Evolutionary conservation across 2,113 vertebrate genomes (phyloP).

Genomic region (Nibea albiflora): DNA sequence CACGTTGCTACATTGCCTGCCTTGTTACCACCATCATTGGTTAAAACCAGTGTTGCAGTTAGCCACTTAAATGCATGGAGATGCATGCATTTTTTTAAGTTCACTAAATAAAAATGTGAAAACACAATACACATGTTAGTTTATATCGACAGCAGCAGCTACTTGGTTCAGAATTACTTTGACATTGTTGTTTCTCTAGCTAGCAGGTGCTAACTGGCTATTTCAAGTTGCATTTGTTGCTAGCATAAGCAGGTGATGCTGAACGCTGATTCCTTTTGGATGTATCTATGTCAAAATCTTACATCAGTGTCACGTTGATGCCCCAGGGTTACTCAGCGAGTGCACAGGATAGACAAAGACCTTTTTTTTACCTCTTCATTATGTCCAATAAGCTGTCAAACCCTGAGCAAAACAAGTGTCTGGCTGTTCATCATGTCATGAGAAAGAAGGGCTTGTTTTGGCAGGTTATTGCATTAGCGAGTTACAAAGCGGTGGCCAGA

Average conservation of each 20-base stretch:
- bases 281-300: neutral
- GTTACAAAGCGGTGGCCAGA: slow-evolving; percentile 56
- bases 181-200: too few species aligned
- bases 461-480: slow-evolving; percentile 37
- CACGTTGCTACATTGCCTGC: neutral
- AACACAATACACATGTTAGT: too few species aligned
- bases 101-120: too few species aligned
- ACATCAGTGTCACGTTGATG: neutral
- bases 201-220: too few species aligned
- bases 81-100: too few species aligned
- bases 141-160: too few species aligned
- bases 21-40: neutral
- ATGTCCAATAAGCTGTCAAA: slow-evolving; percentile 25
- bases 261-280: neutral
- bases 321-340: neutral
- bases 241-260: too few species aligned
- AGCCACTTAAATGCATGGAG: too few species aligned
- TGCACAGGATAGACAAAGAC: neutral
- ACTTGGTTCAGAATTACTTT: too few species aligned
- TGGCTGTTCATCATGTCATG: slow-evolving; percentile 16
- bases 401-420: slow-evolving; percentile 40
- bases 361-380: neutral
- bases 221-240: too few species aligned
- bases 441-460: slow-evolving; percentile 42
- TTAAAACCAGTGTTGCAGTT: neutral